Evolutionary conservation across 1,140 invertebrate genomes (phyloP).

Genomic region (Tyrophagus putrescentiae): DNA sequence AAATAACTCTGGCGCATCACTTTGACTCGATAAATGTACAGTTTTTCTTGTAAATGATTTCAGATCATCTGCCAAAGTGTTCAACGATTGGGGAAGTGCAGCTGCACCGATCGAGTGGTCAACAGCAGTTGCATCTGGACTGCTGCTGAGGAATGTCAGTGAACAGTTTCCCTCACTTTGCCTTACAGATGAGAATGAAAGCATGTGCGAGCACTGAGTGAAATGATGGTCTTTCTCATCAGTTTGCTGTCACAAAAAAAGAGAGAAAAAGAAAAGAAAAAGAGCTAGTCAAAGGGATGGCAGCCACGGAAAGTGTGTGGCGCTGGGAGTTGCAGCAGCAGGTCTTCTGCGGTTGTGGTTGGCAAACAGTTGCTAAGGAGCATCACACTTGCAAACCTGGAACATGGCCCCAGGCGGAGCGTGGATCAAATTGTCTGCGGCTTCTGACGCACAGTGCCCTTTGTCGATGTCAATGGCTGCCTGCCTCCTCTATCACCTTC

Average conservation of each 20-base stretch:
- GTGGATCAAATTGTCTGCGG: slow-evolving; percentile 15
- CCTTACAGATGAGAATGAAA: slow-evolving; percentile 4
- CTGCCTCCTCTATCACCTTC: background rate
- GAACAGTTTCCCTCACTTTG: background rate
- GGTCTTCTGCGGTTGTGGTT: slow-evolving; percentile 1
- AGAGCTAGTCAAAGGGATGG: no score
- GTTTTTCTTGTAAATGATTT: no score
- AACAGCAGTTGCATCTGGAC: no score
- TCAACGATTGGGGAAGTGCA: background rate
- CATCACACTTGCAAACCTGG: slow-evolving; percentile 1
- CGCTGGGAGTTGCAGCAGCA: background rate
- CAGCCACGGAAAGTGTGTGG: no score
- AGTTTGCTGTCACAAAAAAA: no score
- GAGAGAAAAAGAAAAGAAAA: background rate
- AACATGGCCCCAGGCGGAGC: background rate
- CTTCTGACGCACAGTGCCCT: background rate
- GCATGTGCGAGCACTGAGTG: slow-evolving; percentile 13
- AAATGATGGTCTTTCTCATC: slow-evolving; percentile 1
- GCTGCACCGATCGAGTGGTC: background rate
- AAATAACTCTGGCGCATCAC: no score
- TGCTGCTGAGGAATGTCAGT: background rate
- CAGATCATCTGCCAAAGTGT: background rate
- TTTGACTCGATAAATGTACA: no score
- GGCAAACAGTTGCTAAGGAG: background rate
- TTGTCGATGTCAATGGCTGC: background rate